Base-by-base conservation (phyloP, 2,797 vertebrate genomes). In the Tympanoctomys barrerae region DNA sequence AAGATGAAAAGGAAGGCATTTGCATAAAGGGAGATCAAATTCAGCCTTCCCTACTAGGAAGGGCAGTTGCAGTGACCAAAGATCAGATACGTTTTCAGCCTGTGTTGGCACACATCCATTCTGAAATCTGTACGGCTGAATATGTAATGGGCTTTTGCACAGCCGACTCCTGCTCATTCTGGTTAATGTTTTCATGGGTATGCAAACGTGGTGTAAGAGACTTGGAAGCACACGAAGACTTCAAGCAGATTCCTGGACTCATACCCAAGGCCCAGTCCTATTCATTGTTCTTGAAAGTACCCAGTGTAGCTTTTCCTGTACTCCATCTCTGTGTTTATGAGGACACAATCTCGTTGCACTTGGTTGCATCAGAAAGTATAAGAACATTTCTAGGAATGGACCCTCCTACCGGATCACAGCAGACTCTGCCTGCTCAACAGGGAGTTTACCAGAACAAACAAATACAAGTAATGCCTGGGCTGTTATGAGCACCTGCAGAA, bases 281-380 rank as follows among this genome's bases (percentile, higher is more conserved):
- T 81, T 77, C 80, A 18, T 96, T 98, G 93, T 97, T 98, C 97
- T 98, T 98, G 95, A 94, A 98, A 98, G 96, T 46, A 46, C 96
- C 95, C 97, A 97, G 96, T 95, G 94, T 96, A 89, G 95, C 98
- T 98, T 98, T 98, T 98, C 94, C 97, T 97, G 97, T 92, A 95
- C 97, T 95, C 90, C 86, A 95, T 96, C 96, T 97, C 98, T 97
- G 94, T 97, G 98, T 98, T 98, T 98, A 98, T 98, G 94, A 97
- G 98, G 97, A 98, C 97, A 98, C 98, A 98, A 90, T 96, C 95
- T 98, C 98, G 97, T 98, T 98, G 96, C 96, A 88, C 93, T 95
- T 54, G 96, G 98, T 98, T 98, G 98, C 98, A 98, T 98, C 98
- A 98, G 98, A 98, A 98, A 98, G 97, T 97, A 96, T 80, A 95